phyloP scores from a whole-genome alignment of 30 jellyfish, hydroid and myxozoan species.

The Rhopilema esculentum region DNA sequence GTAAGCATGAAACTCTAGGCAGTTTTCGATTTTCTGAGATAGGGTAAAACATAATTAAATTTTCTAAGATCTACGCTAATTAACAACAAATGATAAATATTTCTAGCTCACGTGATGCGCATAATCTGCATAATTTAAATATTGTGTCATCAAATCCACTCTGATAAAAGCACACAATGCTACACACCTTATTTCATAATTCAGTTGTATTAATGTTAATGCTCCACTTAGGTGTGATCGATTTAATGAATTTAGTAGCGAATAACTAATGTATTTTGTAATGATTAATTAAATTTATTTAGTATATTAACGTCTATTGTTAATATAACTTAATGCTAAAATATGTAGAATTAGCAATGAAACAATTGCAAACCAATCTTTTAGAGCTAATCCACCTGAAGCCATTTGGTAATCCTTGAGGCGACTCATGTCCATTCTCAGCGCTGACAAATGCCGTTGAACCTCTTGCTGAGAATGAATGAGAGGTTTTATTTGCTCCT shows the following conservation, averaged over 20 bases:
- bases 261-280: background rate
- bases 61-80: background rate
- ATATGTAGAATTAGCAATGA: conserved; percentile 33
- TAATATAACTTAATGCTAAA: conserved; percentile 48
- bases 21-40: background rate
- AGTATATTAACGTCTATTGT: background rate
- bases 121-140: background rate
- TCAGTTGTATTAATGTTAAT: background rate
- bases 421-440: conserved; percentile 77
- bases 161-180: background rate
- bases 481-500: conserved; percentile 63
- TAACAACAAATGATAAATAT: background rate
- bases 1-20: background rate
- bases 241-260: background rate
- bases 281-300: too few species aligned
- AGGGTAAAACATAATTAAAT: background rate
- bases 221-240: background rate
- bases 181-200: background rate
- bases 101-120: background rate
- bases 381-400: conserved; percentile 27
- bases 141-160: too few species aligned
- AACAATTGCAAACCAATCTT: conserved; percentile 61
- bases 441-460: conserved; percentile 63
- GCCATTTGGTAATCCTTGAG: conserved; percentile 39
- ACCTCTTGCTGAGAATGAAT: conserved; percentile 66